phyloP scores from a whole-genome alignment of 1,140 invertebrate genomes.

The Cydia splendana region DNA sequence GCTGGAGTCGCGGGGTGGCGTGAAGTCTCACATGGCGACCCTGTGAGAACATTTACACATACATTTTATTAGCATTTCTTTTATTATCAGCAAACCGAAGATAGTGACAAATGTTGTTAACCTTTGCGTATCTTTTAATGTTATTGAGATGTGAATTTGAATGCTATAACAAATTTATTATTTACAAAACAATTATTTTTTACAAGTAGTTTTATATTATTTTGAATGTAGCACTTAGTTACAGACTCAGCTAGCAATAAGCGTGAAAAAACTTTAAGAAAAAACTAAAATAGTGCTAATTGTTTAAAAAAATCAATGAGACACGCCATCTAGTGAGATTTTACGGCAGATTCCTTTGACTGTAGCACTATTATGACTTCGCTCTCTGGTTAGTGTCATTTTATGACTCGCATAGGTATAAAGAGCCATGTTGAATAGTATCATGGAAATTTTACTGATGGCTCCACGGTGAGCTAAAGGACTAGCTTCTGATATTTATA shows the following conservation, averaged over 20 bases:
- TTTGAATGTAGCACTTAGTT: not conserved
- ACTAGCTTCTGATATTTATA: slow-evolving; percentile 59
- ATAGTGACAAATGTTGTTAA: not conserved
- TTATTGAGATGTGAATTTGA: too few species aligned
- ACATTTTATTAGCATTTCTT: too few species aligned
- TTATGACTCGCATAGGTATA: slow-evolving; percentile 76
- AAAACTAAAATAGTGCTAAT: too few species aligned
- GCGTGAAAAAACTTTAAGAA: not conserved
- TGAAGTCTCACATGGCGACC: not conserved
- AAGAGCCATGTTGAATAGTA: slow-evolving; percentile 72
- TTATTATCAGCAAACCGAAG: too few species aligned
- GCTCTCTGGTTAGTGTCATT: slow-evolving; percentile 53
- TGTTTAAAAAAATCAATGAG: not conserved
- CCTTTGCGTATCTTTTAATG: not conserved
- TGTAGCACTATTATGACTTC: slow-evolving; percentile 35
- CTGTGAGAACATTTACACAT: too few species aligned
- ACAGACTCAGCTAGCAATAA: not conserved
- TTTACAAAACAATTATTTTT: not conserved
- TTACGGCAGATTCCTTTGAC: not conserved
- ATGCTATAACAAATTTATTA: not conserved
- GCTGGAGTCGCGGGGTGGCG: slow-evolving; percentile 46
- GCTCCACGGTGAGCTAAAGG: slow-evolving; percentile 37
- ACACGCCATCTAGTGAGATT: not conserved
- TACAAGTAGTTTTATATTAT: not conserved
- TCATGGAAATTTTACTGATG: slow-evolving; percentile 54